These are phyloP conservation scores for Psylliodes chrysocephalus DNA, from an alignment of 2,888 invertebrate genomes.

Conservation along the genomic window DNA sequence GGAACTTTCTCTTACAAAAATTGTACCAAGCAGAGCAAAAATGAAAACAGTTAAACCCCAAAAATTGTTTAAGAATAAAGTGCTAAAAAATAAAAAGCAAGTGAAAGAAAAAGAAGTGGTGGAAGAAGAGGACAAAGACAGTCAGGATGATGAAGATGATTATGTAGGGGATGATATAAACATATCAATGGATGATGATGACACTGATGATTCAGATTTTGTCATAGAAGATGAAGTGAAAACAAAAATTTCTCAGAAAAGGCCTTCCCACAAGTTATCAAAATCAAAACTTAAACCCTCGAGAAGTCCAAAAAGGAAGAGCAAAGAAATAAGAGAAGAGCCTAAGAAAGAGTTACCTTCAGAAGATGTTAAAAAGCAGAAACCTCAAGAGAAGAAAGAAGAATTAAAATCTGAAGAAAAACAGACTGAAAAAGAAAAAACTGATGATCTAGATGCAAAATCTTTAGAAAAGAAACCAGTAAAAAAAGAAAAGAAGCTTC, in stretches of 20 bases:
- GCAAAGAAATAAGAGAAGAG: conserved; percentile 23
- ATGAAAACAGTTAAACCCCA: conserved; percentile 38
- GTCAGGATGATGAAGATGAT: conserved; percentile 63
- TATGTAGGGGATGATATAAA: conserved; percentile 65
- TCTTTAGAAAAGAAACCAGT: conserved; percentile 52
- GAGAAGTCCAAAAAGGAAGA: conserved; percentile 22
- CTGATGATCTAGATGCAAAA: conserved; percentile 58
- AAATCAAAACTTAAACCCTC: conserved; percentile 3
- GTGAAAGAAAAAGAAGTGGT: background rate
- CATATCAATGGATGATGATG: conserved; percentile 58
- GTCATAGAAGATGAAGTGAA: conserved; percentile 55
- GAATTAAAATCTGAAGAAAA: conserved; percentile 54
- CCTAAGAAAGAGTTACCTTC: conserved; percentile 26
- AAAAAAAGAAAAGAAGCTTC: conserved; percentile 64
- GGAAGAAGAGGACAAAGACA: conserved; percentile 31
- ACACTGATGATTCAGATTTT: conserved; percentile 68
- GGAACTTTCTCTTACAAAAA: background rate
- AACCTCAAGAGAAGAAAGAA: conserved; percentile 46
- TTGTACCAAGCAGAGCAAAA: conserved; percentile 31
- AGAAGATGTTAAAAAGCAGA: conserved; percentile 33
- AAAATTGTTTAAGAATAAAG: background rate
- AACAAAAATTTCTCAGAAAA: conserved; percentile 49
- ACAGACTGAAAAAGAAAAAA: conserved; percentile 58
- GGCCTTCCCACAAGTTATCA: conserved; percentile 28
- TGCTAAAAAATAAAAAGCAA: conserved; percentile 23